Conservation (phyloP, 2,797 vertebrate species). For the Thamnophis elegans region DNA sequence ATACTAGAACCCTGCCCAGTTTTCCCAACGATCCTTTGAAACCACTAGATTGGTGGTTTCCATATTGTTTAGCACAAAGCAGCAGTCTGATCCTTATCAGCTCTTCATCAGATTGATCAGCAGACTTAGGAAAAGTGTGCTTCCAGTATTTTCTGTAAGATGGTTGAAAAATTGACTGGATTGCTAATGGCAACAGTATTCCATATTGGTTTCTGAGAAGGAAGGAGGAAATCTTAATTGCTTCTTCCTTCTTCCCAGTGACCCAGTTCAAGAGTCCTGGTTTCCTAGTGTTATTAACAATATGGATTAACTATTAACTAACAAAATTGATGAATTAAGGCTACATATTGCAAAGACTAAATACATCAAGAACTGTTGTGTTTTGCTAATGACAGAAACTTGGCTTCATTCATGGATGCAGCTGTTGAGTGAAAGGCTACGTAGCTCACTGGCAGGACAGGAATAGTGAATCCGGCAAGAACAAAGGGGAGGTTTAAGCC, state of each 20-base stretch:
- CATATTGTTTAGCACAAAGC: not conserved
- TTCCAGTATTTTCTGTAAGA: not conserved
- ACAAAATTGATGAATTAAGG: too few relatives aligned
- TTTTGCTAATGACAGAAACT: too few relatives aligned
- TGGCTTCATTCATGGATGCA: too few relatives aligned
- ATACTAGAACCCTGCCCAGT: not conserved
- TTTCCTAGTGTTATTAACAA: not conserved
- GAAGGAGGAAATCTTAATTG: not conserved
- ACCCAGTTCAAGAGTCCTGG: not conserved
- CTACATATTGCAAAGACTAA: too few relatives aligned
- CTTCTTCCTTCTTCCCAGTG: not conserved
- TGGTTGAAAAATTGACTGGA: not conserved
- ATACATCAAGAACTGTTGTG: too few relatives aligned
- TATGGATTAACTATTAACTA: too few relatives aligned
- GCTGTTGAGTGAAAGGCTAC: too few relatives aligned
- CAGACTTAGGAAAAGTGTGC: not conserved
- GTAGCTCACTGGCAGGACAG: too few relatives aligned
- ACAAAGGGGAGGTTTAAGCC: too few relatives aligned
- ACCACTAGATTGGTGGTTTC: not conserved
- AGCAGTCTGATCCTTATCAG: not conserved
- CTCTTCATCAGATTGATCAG: not conserved
- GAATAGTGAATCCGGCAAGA: too few relatives aligned
- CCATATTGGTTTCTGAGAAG: not conserved
- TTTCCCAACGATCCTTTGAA: not conserved
- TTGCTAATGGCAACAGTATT: not conserved